Base-by-base conservation (phyloP, 2,888 invertebrate genomes). In the Lucinisca nassula region DNA sequence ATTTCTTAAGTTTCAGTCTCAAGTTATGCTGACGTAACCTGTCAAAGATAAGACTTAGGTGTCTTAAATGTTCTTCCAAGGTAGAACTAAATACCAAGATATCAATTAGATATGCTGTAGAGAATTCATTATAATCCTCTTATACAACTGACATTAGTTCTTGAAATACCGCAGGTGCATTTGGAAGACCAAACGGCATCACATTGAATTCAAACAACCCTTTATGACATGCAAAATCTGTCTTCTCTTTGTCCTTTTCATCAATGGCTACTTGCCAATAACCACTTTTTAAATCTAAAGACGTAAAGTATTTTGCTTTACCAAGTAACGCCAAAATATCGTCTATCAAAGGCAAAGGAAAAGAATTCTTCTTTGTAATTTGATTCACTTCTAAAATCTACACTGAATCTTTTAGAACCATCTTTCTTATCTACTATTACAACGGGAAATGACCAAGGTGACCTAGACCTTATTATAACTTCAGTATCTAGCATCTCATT, bases 1-100 rank as follows among this genome's bases (percentile, higher is more conserved):
- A 86, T 55, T 85, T 87, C n/a, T 72, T 84, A 10, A 85, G 45
- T 74, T 87, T 89, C 21, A 82, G 73, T 14, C 76, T 80, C n/a
- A 86, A 67, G 0, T 61, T 38, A 49, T 80, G 72, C 21, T 55
- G 35, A 35, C 78, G 1, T 24, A 78, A 6, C 35, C 27, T 35
- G 21, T 14, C 12, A 78, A 35, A 78, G 4, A 78, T 38, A 51
- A 32, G 2, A 17, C 49, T 2, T 1, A 77, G 2, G n/a, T 58
- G 55, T 55, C 8, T 21, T 4, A 77, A 24, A 73, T 73, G 24
- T 45, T 70, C 21, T 74, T 79, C 21, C 61, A 40, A 40, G 67
- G 79, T 1, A 55, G 72, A 17, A 51, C 32, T n/a, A 21, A 72
- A 27, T 67, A 55, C 12, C 49, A n/a, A n/a, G n/a, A n/a, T n/a